Percentiles rank a stretch among this genome's conserved stretches.
phyloP scores from a whole-genome alignment of 2,797 vertebrate species.

The Podargus strigoides region DNA sequence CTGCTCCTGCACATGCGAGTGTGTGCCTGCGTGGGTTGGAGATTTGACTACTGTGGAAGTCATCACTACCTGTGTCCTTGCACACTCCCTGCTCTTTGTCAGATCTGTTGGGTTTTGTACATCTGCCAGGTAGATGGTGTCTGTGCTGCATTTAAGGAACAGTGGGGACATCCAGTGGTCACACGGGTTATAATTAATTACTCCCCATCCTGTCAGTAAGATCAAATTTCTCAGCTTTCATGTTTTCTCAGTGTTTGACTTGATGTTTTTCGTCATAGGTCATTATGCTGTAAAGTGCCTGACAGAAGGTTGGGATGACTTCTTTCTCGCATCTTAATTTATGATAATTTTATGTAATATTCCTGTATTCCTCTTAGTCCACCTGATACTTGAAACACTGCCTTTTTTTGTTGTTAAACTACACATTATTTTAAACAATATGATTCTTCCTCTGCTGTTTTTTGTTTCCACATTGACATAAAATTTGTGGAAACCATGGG shows the following conservation, averaged over 20 bases:
- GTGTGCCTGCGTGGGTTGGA: rapidly evolving
- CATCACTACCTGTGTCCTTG: background rate
- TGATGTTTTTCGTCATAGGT: slow-evolving; percentile 52
- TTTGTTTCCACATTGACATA: background rate
- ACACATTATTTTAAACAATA: background rate
- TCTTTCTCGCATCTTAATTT: background rate
- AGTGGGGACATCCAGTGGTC: slow-evolving; percentile 77
- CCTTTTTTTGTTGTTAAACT: background rate
- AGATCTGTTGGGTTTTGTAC: background rate
- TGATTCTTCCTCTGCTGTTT: background rate
- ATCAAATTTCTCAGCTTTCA: background rate
- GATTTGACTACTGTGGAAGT: background rate
- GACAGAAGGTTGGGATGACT: slow-evolving; percentile 33
- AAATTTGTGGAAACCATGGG: background rate
- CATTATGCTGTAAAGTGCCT: slow-evolving; percentile 9
- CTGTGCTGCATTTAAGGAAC: slow-evolving; percentile 62
- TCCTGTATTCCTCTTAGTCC: background rate
- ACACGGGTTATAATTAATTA: slow-evolving; percentile 67
- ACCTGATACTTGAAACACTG: background rate
- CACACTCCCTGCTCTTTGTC: background rate
- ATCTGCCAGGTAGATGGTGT: slow-evolving; percentile 1
- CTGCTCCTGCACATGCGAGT: background rate
- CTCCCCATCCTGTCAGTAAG: slow-evolving; percentile 11
- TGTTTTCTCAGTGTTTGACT: slow-evolving; percentile 23
- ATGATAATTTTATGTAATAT: background rate